A percentile compares a stretch with the other conserved stretches of the same genome.
These are phyloP conservation scores for Lycodopsis pacificus DNA, from an alignment of 2,797 vertebrate genomes.

Conservation along the genomic window DNA sequence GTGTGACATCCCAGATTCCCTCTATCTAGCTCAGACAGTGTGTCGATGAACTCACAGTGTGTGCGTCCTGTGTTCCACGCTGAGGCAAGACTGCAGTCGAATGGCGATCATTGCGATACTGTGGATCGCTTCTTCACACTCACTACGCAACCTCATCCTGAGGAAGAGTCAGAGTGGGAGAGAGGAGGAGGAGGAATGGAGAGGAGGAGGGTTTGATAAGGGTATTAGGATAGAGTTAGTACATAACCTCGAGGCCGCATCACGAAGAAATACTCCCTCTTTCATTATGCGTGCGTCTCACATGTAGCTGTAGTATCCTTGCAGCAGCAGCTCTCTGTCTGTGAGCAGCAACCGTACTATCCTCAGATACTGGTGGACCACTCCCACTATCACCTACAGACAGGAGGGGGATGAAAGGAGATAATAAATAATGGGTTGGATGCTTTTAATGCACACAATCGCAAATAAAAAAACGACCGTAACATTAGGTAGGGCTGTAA, in stretches of 20 bases:
- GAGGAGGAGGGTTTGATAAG: neutral
- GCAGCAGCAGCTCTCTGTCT: slow-evolving; percentile 85
- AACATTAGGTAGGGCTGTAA: neutral
- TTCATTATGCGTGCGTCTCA: slow-evolving; percentile 75
- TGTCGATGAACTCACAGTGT: slow-evolving; percentile 72
- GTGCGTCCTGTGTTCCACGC: slow-evolving; percentile 65
- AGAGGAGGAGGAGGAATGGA: neutral
- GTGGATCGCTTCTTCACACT: slow-evolving; percentile 77
- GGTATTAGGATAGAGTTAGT: neutral
- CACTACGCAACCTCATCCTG: slow-evolving; percentile 78
- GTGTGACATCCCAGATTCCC: neutral
- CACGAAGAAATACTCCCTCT: neutral
- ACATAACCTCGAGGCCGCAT: neutral
- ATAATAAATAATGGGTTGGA: neutral
- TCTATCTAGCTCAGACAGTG: neutral
- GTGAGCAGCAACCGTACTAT: slow-evolving; percentile 79
- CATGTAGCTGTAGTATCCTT: slow-evolving; percentile 90
- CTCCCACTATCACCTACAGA: slow-evolving; percentile 84
- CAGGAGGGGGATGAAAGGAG: neutral
- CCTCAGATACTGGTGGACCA: slow-evolving; percentile 89
- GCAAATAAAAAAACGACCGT: neutral
- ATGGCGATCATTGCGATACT: slow-evolving; percentile 79
- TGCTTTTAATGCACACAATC: neutral
- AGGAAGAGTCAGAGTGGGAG: slow-evolving; percentile 1
- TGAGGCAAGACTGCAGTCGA: slow-evolving; percentile 79